Base-by-base conservation (phyloP, 2,797 vertebrate genomes). In the Xyrichtys novacula region DNA sequence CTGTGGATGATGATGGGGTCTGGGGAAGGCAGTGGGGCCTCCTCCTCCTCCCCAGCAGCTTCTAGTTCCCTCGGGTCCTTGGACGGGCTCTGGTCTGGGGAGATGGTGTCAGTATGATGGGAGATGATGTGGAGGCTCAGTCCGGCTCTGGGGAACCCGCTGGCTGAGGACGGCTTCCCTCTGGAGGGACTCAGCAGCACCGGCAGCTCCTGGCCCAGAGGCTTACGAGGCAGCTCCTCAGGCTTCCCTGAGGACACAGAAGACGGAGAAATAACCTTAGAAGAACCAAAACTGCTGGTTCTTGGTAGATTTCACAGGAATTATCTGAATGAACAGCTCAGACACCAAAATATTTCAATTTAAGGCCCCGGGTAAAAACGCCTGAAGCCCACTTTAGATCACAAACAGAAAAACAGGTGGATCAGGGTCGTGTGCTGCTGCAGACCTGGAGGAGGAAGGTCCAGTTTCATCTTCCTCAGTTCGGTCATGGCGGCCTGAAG, bases 401-500 rank as follows among this genome's bases (percentile, higher is more conserved):
- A n/a, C n/a, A n/a, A n/a, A n/a, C n/a, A n/a, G n/a, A n/a, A n/a
- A n/a, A n/a, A n/a, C n/a, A n/a, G n/a, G n/a, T n/a, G n/a, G n/a
- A n/a, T n/a, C n/a, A 17, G 16, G 4, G 19, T 8, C 2, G 11
- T 8, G 14, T n/a, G 23, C 2, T 3, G 53, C 1, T 0, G 3
- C 0, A 10, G 81, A 95, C 95, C 93, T 91, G 96, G 95, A 0
- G 95, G 92, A 7, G 95, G 94, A 12, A 95, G 87, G 76, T 95
- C 94, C 55, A 94, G 88, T 81, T 95, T 95, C 94, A 95, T 94
- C 87, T 93, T 95, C 62, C 85, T 88, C 23, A 95, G 89, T 32
- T 96, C 94, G 0, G 71, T 68, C 94, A 94, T 94, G 1, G 93
- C 93, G 48, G 88, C 86, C 89, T 95, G 93, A 60, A 96, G 92